These are phyloP conservation scores for Eledona agricola DNA, from an alignment of 2,888 invertebrate genomes.

Conservation along the genomic window DNA sequence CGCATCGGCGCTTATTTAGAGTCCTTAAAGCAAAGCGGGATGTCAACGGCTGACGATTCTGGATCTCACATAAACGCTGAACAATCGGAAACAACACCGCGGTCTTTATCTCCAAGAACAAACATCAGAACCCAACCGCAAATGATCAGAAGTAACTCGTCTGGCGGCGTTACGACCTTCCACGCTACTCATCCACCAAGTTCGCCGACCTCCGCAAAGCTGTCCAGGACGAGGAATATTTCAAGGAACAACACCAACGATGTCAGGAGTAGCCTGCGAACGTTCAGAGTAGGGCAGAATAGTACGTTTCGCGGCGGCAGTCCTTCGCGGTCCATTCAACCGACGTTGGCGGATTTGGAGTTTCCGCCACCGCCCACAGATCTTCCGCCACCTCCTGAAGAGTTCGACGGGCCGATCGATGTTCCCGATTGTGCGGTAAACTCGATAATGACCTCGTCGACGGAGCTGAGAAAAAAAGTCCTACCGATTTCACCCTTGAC, in stretches of 20 bases:
- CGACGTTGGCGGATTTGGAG: conserved; percentile 82
- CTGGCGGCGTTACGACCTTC: conserved; percentile 79
- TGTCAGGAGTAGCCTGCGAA: conserved; percentile 59
- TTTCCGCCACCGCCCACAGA: conserved; percentile 88
- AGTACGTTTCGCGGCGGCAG: conserved; percentile 65
- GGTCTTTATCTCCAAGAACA: conserved; percentile 73
- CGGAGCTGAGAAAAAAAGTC: conserved; percentile 56
- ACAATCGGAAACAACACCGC: conserved; percentile 59
- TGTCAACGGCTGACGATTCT: conserved; percentile 61
- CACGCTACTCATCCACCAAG: conserved; percentile 65
- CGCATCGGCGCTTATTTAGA: conserved; percentile 96
- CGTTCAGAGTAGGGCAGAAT: conserved; percentile 59
- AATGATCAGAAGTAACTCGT: conserved; percentile 91
- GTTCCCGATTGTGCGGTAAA: conserved; percentile 50
- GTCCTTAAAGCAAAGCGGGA: conserved; percentile 84
- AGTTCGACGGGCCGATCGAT: conserved; percentile 61
- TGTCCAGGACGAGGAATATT: conserved; percentile 65
- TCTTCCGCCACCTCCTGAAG: conserved; percentile 80
- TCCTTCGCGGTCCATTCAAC: conserved; percentile 76
- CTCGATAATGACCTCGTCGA: conserved; percentile 53
- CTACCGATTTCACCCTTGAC: conserved; percentile 57
- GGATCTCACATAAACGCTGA: conserved; percentile 48
- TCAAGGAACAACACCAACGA: conserved; percentile 61
- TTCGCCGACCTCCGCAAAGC: conserved; percentile 70
- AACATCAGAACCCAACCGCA: conserved; percentile 75